phyloP scores from a whole-genome alignment of 1,140 invertebrate species.

The Brachionus paranguensis region DNA sequence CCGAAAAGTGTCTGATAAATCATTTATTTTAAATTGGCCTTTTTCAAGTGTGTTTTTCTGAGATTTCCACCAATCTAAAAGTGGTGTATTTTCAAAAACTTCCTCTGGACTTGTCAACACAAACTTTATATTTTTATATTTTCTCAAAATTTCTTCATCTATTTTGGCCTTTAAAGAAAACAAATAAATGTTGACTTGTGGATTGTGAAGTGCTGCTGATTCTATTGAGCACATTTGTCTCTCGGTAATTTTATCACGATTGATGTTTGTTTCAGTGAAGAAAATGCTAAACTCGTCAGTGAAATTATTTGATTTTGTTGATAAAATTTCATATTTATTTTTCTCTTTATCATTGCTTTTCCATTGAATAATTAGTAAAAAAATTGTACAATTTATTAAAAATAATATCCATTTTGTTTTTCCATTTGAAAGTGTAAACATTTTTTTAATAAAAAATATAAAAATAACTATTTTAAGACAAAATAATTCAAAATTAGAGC shows the following conservation, averaged over 20 bases:
- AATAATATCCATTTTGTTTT: too few relatives aligned
- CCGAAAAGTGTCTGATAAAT: neutral
- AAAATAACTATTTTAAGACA: too few relatives aligned
- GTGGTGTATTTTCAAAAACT: neutral
- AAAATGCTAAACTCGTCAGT: neutral
- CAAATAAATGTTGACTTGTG: neutral
- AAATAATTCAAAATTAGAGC: too few relatives aligned
- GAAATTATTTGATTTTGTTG: neutral
- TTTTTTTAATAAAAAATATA: too few relatives aligned
- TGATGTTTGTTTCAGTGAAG: neutral
- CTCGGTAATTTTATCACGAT: neutral
- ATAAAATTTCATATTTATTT: too few relatives aligned
- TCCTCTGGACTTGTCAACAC: neutral
- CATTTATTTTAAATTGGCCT: neutral
- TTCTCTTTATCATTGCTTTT: neutral
- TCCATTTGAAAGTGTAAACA: too few relatives aligned
- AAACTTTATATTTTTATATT: neutral
- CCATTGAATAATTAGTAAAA: too few relatives aligned
- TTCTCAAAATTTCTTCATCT: neutral
- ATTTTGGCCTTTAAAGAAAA: neutral
- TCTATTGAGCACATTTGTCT: conserved; percentile 4
- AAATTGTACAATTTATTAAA: too few relatives aligned
- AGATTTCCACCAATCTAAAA: neutral
- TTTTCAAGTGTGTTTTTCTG: neutral
- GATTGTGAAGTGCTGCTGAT: neutral